Evolutionary conservation across 2,797 vertebrate genomes (phyloP), one percentile per base, ranked within the genome.

Genomic region (Helarctos malayanus): DNA sequence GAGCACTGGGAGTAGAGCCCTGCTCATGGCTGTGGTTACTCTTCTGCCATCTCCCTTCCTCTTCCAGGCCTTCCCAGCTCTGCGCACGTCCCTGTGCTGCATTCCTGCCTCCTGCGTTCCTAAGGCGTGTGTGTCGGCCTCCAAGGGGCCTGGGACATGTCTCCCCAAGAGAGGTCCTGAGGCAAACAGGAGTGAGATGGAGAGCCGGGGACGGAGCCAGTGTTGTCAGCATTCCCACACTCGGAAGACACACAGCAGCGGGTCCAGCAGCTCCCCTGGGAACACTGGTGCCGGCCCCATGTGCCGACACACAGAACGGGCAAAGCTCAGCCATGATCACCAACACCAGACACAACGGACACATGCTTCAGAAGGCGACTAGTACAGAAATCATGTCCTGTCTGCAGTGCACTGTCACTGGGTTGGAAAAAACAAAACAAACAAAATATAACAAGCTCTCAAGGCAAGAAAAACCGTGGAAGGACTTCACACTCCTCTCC

Each of bases 71-170:
- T 57, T 54, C 27, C 38, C 84, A 3, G 38, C 3, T 15, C 29
- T 75, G 65, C 49, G 45, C 32, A 47, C 91, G 84, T 91, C 65
- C 47, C 65, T 85, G 73, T 61, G 73, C 54, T 75, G 85, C 54
- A 25, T 78, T 15, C n/a, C 52, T 35, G 57, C 5, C 38, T 57
- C 21, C 61, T n/a, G 27, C 47, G 0, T 6, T 4, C n/a, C 18
- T 19, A 68, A 11, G n/a, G 65, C 5, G 65, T 35, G 8, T 68
- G 12, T 9, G 41, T 27, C 8, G 0, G 25, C 41, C 25, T 29
- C 41, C 14, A 7, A 29, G 14, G 63, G 32, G 15, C 16, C 15
- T 14, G 41, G 13, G 27, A 15, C 3, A 2, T 4, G 41, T 15
- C 13, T 41, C 71, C 41, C 25, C 14, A 21, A 5, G 65, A 68